Evolutionary conservation across 2,888 invertebrate species (phyloP), one percentile per base, ranked within the genome.

Genomic region (Oscheius sp.): DNA sequence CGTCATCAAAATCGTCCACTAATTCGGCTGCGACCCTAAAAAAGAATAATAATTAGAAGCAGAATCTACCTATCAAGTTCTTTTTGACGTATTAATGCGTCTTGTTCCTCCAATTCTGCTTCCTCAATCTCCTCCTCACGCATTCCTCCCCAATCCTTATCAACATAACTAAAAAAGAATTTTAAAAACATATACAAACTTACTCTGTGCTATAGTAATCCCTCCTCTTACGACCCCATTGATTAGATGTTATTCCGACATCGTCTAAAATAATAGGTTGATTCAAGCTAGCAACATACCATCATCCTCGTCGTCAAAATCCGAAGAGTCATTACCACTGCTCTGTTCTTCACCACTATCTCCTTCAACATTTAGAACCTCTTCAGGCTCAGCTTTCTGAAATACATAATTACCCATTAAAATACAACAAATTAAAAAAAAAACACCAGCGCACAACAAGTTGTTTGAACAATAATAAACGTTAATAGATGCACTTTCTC

Each of bases 171-270:
- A 44, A 59, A 67, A 47, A 32, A 32, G 14, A 45, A 36, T 14
- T 49, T 59, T 63, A 12, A n/a, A 14, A 12, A 26, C 0, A 14
- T 9, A 47, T 47, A 0, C 22, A 49, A 22, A 62, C 77, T 65
- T 71, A 80, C 68, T 86, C 86, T 12, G 84, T 85, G 30, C 86
- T 86, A 74, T 88, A 88, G 74, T 85, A 88, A 54, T 83, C 82
- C 12, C 79, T 80, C 56, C 85, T 82, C 72, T 83, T 85, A 30
- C 80, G 82, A 49, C 88, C 88, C 88, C 88, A 88, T n/a, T 86
- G 85, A 68, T 86, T 86, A 6, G 84, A 81, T 41, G 77, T 77
- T 51, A 72, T 70, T 59, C 68, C 76, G 65, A 17, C 22, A 64
- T 67, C 49, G 28, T 61, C 49, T 67, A 12, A 36, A 64, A 36